Percentiles rank a stretch among this genome's conserved stretches.
Conservation (phyloP, 2,888 invertebrate species). For the Penaeus monodon region DNA sequence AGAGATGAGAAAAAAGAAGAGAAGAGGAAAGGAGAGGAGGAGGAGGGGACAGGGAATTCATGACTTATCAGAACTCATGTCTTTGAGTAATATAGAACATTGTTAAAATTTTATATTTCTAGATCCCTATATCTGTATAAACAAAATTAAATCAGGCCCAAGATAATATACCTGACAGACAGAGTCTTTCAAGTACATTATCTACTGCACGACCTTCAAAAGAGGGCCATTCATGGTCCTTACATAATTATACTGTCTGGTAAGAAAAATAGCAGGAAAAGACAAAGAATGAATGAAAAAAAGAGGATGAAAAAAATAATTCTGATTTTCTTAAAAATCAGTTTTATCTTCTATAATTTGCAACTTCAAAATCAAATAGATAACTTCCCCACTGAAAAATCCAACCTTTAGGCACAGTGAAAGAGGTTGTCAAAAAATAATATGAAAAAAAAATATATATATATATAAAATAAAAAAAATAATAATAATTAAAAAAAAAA, state of each 20-base stretch:
- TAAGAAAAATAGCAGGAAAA: not conserved
- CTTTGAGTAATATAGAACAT: no score
- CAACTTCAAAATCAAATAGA: not conserved
- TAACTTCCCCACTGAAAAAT: constrained; percentile 25
- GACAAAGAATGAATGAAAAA: not conserved
- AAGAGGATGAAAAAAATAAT: not conserved
- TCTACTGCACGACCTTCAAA: no score
- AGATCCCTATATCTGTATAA: not conserved
- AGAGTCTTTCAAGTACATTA: no score
- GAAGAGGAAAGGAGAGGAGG: no score
- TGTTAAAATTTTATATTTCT: not conserved
- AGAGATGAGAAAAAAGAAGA: no score
- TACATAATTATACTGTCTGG: no score
- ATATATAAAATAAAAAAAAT: no score
- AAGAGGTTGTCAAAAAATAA: constrained; percentile 1
- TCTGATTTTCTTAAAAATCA: not conserved
- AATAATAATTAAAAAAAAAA: not conserved
- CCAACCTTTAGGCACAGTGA: constrained; percentile 35
- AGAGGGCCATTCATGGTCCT: no score
- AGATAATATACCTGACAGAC: not conserved
- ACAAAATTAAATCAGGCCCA: not conserved
- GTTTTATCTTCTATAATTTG: not conserved
- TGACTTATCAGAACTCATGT: no score
- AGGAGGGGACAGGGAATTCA: no score
- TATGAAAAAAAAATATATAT: no score